Evolutionary conservation across 1,140 invertebrate species (phyloP).

Genomic region (Mamestra configurata): DNA sequence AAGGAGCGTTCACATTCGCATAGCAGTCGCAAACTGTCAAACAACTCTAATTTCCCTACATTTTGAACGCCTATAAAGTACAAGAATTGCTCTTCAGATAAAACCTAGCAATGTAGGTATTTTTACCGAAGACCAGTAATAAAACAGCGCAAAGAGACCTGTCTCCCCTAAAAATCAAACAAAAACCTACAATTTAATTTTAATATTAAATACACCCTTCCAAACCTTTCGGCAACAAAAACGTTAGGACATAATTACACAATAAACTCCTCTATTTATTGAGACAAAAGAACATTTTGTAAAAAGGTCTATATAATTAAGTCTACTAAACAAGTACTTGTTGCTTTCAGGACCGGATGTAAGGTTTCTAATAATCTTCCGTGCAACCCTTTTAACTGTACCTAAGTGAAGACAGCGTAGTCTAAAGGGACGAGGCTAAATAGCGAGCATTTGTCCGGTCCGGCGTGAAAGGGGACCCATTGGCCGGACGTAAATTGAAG

Average conservation of each 20-base stretch:
- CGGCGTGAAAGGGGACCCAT: slow-evolving; percentile 49
- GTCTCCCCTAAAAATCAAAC: too few species aligned
- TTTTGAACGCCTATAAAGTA: too few species aligned
- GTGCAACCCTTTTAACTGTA: slow-evolving; percentile 51
- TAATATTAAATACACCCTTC: too few species aligned
- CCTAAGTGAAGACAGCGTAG: slow-evolving; percentile 31
- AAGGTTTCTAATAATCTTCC: slow-evolving; percentile 51
- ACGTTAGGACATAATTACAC: not conserved
- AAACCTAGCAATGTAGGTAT: too few species aligned
- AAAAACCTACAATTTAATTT: too few species aligned
- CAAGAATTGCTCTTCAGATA: too few species aligned
- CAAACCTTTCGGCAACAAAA: too few species aligned
- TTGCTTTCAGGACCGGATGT: slow-evolving; percentile 44
- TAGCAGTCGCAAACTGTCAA: too few species aligned
- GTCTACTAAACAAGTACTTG: slow-evolving; percentile 32
- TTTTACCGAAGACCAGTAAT: too few species aligned
- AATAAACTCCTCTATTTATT: not conserved
- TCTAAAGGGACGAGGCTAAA: slow-evolving; percentile 53
- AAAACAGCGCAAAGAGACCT: too few species aligned
- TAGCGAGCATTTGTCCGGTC: slow-evolving; percentile 56
- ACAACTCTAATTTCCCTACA: too few species aligned
- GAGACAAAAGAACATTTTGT: not conserved
- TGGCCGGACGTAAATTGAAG: slow-evolving; percentile 38
- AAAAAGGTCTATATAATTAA: not conserved
- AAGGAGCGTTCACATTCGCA: too few species aligned